Evolutionary conservation across 2,888 invertebrate species (phyloP).

Genomic region (Coremacera marginata): DNA sequence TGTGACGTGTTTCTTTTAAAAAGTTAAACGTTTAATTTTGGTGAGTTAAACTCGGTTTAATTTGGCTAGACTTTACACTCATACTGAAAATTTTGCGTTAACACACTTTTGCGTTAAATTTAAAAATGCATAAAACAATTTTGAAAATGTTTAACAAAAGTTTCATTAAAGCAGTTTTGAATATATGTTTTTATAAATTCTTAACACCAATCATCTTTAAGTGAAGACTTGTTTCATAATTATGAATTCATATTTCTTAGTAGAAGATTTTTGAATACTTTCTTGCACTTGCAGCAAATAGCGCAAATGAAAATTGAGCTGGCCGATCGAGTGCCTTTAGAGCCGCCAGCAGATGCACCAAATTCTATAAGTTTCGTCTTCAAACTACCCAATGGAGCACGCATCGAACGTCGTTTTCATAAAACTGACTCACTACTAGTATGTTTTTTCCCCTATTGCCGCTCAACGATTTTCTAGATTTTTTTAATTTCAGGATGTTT

Average conservation of each 20-base stretch:
- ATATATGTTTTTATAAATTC: too few species aligned
- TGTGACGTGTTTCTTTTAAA: too few species aligned
- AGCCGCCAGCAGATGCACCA: constrained; percentile 79
- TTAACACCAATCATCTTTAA: too few species aligned
- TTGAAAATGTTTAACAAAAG: too few species aligned
- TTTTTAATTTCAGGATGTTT: constrained; percentile 81
- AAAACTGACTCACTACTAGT: constrained; percentile 86
- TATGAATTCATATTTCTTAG: too few species aligned
- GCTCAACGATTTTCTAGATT: not conserved
- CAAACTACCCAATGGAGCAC: constrained; percentile 89
- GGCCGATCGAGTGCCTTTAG: constrained; percentile 77
- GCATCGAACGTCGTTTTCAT: constrained; percentile 89
- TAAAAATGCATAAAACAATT: too few species aligned
- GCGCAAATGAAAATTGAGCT: constrained; percentile 77
- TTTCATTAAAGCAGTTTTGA: too few species aligned
- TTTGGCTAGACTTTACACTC: too few species aligned
- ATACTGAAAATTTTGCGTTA: too few species aligned
- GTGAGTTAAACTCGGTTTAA: too few species aligned
- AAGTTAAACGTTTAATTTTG: too few species aligned
- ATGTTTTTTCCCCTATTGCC: constrained; percentile 50
- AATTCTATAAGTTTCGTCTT: constrained; percentile 87
- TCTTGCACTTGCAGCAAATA: constrained; percentile 71
- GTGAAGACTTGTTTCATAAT: not conserved
- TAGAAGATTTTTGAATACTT: not conserved
- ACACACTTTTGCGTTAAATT: too few species aligned